Percentiles rank a stretch among this genome's conserved stretches.
Conservation (phyloP, 2,113 vertebrate species). For the Haplotaxodon microlepis region DNA sequence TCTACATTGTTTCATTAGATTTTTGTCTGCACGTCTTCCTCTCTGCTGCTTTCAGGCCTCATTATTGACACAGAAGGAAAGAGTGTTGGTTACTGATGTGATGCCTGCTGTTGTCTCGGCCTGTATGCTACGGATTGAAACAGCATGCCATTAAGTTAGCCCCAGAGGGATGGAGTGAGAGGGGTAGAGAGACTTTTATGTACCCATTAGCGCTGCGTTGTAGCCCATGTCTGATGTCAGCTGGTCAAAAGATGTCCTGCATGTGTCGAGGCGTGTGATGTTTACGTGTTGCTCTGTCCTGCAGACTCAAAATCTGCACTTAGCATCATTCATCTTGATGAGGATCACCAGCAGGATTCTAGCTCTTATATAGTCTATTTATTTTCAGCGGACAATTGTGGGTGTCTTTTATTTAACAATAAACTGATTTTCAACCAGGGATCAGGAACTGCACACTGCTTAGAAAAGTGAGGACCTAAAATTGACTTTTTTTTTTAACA, state of each 20-base stretch:
- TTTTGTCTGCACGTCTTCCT: background rate
- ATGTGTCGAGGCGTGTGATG: background rate
- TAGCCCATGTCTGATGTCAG: background rate
- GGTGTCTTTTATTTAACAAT: background rate
- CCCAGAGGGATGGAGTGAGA: background rate
- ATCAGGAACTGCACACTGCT: background rate
- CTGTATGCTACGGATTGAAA: constrained; percentile 8
- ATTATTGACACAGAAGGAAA: constrained; percentile 27
- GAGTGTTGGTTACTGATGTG: constrained; percentile 19
- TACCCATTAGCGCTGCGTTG: constrained; percentile 29
- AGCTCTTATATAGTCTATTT: background rate
- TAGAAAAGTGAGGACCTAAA: background rate
- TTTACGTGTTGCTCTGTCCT: background rate
- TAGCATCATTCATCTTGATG: constrained; percentile 39
- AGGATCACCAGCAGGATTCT: background rate
- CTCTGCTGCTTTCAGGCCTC: constrained; percentile 25
- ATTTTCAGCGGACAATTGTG: background rate
- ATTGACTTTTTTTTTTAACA: rapidly evolving
- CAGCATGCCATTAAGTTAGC: constrained; percentile 34
- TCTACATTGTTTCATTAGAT: background rate
- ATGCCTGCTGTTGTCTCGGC: constrained; percentile 9
- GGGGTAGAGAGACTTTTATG: constrained; percentile 23
- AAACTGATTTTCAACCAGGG: background rate
- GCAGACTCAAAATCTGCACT: constrained; percentile 10
- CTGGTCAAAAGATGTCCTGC: background rate